phyloP scores from a whole-genome alignment of 2,888 invertebrate species.

The Ophion slaviceki region DNA sequence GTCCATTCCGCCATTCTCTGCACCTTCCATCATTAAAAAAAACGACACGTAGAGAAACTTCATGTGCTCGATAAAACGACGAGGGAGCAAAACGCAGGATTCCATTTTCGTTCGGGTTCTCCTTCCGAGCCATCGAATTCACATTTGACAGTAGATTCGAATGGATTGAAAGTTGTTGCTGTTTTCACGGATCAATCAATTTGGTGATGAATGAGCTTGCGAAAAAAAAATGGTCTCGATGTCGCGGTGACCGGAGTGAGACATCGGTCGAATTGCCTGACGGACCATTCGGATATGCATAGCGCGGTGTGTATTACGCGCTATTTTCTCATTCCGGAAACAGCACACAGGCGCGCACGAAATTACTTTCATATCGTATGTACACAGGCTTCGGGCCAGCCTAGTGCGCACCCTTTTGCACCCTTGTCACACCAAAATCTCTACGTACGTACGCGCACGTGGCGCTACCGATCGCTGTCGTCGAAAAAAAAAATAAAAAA shows the following conservation, averaged over 20 bases:
- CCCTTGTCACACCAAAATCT: conserved; percentile 7
- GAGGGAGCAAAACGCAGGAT: not conserved
- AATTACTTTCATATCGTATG: conserved; percentile 24
- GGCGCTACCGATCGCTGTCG: conserved; percentile 32
- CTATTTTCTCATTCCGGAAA: conserved; percentile 17
- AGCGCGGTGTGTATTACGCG: conserved; percentile 3
- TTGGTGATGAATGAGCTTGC: not conserved
- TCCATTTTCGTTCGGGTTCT: not conserved
- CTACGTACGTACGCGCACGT: conserved; percentile 33
- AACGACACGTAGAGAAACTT: not conserved
- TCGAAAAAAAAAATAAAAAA: conserved; percentile 24
- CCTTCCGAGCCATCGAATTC: not conserved
- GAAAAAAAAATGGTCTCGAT: not conserved
- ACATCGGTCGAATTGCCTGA: not conserved
- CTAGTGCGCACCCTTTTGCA: not conserved
- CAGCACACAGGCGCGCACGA: not conserved
- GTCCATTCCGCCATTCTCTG: not conserved
- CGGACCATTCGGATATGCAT: not conserved
- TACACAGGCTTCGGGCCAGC: conserved; percentile 1
- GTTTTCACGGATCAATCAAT: not conserved
- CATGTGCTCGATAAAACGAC: not conserved
- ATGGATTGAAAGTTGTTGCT: not conserved
- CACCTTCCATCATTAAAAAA: not conserved
- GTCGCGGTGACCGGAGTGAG: not conserved
- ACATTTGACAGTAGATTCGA: not conserved